phyloP scores from a whole-genome alignment of 1,140 invertebrate species.

The Drosophila sturtevanti region DNA sequence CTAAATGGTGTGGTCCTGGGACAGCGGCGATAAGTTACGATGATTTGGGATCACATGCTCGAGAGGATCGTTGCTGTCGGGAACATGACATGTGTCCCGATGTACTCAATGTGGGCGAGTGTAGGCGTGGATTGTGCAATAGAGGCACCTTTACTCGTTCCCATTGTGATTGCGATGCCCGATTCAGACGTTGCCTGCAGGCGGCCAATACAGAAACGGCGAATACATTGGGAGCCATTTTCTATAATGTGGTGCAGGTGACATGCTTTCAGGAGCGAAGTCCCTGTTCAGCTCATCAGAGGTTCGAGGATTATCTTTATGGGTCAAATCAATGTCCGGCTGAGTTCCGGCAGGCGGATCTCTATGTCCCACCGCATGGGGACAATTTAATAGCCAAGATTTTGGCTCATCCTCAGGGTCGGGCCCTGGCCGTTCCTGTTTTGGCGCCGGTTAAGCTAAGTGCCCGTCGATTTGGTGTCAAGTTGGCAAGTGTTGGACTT shows the following conservation, averaged over 20 bases:
- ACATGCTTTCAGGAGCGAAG: conserved; percentile 87
- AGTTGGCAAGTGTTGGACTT: conserved; percentile 75
- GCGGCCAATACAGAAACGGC: conserved; percentile 87
- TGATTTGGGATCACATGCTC: conserved; percentile 86
- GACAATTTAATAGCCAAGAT: conserved; percentile 76
- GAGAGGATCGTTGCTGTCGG: conserved; percentile 89
- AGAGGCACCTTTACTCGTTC: conserved; percentile 87
- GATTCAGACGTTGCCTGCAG: conserved; percentile 87
- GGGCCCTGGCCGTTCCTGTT: conserved; percentile 42
- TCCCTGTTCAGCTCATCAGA: conserved; percentile 86
- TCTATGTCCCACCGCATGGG: conserved; percentile 75
- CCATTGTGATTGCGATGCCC: conserved; percentile 89
- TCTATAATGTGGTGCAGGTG: conserved; percentile 88
- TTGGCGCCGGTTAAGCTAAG: conserved; percentile 50
- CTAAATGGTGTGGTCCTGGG: conserved; percentile 90
- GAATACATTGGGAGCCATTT: conserved; percentile 87
- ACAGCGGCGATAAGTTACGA: conserved; percentile 85
- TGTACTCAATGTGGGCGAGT: conserved; percentile 85
- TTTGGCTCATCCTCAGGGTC: conserved; percentile 64
- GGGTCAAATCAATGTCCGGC: conserved; percentile 64
- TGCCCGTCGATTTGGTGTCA: conserved; percentile 69
- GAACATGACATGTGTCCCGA: conserved; percentile 90
- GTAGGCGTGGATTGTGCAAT: conserved; percentile 87
- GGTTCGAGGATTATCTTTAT: conserved; percentile 83
- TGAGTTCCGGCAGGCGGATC: conserved; percentile 72